Evolutionary conservation across 1,140 invertebrate species (phyloP).

Genomic region (Drosophila orena): DNA sequence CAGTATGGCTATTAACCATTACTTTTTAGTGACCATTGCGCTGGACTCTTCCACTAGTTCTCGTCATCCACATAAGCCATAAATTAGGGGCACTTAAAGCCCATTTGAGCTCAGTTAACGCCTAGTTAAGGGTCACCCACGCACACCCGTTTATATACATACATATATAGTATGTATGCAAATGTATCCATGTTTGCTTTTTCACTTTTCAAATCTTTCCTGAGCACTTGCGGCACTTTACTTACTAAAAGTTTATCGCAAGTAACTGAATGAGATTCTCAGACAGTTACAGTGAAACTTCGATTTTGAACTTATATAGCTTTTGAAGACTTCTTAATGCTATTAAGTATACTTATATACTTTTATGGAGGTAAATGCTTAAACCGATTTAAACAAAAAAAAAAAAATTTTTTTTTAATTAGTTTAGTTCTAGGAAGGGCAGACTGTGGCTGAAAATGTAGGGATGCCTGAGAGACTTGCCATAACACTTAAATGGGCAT

Average conservation of each 20-base stretch:
- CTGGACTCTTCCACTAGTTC: constrained; percentile 1
- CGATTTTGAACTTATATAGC: not conserved
- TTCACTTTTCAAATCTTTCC: constrained; percentile 51
- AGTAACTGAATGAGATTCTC: constrained; percentile 40
- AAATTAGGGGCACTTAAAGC: constrained; percentile 56
- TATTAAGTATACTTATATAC: not conserved
- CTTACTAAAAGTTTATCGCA: constrained; percentile 56
- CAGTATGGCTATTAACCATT: not conserved
- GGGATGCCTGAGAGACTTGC: not conserved
- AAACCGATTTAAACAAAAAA: not conserved
- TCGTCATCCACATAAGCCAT: constrained; percentile 50
- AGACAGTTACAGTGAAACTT: constrained; percentile 31
- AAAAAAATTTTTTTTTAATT: not conserved
- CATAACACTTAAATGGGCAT: constrained; percentile 10
- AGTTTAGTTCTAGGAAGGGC: not conserved
- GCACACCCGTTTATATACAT: constrained; percentile 12
- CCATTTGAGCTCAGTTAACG: constrained; percentile 64
- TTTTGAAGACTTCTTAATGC: not conserved
- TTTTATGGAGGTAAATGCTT: not conserved
- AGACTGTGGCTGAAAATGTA: constrained; percentile 21
- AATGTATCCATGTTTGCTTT: constrained; percentile 31
- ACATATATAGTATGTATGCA: not conserved
- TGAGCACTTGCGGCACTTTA: constrained; percentile 62
- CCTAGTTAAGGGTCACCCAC: constrained; percentile 50
- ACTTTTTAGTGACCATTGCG: constrained; percentile 12